phyloP scores from a whole-genome alignment of 2,113 vertebrate genomes.

The Proteles cristata region DNA sequence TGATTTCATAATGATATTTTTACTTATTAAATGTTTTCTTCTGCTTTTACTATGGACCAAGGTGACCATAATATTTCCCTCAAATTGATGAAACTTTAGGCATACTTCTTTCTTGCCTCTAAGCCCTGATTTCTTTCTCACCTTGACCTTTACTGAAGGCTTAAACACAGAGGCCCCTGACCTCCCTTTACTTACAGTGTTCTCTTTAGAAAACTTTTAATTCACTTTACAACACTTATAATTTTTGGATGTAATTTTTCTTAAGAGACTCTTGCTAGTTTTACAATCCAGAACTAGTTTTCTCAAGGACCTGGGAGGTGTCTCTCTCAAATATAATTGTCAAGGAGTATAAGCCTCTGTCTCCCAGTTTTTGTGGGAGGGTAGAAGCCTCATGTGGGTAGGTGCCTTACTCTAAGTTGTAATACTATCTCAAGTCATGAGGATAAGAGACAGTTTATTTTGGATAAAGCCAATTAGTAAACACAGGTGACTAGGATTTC shows the following conservation, averaged over 20 bases:
- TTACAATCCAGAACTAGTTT: neutral
- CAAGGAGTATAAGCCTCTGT: neutral
- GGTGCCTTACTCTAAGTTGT: neutral
- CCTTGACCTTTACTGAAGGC: neutral
- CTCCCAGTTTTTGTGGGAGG: neutral
- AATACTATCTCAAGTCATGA: neutral
- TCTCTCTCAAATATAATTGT: neutral
- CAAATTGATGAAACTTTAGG: neutral
- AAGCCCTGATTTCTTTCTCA: neutral
- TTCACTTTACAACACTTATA: too few species aligned
- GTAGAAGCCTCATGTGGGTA: neutral
- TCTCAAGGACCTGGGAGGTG: neutral
- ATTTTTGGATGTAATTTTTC: neutral
- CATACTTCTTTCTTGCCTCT: neutral
- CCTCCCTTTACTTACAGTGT: neutral
- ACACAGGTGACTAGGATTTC: neutral
- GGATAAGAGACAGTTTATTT: neutral
- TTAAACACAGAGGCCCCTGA: neutral
- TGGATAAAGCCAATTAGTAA: neutral
- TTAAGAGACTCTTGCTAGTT: neutral
- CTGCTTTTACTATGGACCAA: neutral
- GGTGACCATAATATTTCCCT: neutral
- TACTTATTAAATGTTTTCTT: neutral
- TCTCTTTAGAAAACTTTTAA: slow-evolving; percentile 7
- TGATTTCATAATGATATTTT: neutral